A percentile compares a stretch with the other conserved stretches of the same genome.
Evolutionary conservation across 1,140 invertebrate genomes (phyloP).

Genomic region (Drosophila jambulina): DNA sequence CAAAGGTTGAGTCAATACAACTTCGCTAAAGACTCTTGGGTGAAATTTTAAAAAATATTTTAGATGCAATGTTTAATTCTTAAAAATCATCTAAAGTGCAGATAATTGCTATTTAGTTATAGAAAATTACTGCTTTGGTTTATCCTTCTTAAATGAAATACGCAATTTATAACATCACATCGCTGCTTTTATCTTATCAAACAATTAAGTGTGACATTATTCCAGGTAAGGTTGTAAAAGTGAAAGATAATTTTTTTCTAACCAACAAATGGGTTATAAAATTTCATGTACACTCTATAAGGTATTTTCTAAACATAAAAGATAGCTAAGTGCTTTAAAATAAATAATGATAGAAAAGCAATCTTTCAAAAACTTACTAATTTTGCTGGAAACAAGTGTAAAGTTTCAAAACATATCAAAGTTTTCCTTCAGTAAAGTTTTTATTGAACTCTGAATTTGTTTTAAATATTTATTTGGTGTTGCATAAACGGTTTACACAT

Average conservation of each 20-base stretch:
- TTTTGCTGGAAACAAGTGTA: background rate
- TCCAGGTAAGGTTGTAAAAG: background rate
- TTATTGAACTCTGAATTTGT: conserved; percentile 27
- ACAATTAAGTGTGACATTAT: conserved; percentile 2
- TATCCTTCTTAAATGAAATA: conserved; percentile 1
- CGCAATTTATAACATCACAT: background rate
- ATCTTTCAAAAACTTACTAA: too few relatives aligned
- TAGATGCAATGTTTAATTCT: background rate
- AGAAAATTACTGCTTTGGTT: background rate
- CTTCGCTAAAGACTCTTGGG: background rate
- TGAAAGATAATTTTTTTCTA: background rate
- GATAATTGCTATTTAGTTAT: background rate
- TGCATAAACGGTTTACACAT: conserved; percentile 73
- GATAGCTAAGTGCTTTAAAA: too few relatives aligned
- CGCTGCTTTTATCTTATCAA: conserved; percentile 17
- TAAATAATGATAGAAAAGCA: too few relatives aligned
- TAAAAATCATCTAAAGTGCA: background rate
- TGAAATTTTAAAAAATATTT: background rate
- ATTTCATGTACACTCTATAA: background rate
- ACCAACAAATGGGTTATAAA: background rate
- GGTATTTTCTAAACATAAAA: too few relatives aligned
- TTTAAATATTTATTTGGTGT: conserved; percentile 59
- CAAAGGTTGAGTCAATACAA: background rate
- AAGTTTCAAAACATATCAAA: background rate
- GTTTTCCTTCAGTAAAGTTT: background rate